phyloP scores from a whole-genome alignment of 2,888 invertebrate genomes.

The Polydrusus pterygomalis region DNA sequence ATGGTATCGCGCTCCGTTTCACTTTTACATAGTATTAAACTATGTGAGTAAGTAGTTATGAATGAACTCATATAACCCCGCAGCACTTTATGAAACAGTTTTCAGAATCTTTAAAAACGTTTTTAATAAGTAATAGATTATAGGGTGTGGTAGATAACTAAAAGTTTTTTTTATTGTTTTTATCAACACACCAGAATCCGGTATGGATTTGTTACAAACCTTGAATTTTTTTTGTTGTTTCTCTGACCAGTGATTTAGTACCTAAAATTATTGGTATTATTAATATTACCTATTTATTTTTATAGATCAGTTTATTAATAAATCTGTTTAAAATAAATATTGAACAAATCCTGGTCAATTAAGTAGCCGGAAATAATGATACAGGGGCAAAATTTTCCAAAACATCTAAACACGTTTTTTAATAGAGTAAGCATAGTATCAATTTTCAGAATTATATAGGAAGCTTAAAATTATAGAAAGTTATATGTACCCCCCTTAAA shows the following conservation, averaged over 20 bases:
- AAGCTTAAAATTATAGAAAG: too few species aligned
- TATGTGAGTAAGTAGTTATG: slow-evolving; percentile 9
- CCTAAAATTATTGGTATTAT: background rate
- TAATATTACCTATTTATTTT: background rate
- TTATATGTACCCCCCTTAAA: too few species aligned
- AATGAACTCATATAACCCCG: slow-evolving; percentile 12
- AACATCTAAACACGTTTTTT: too few species aligned
- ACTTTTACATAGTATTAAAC: slow-evolving; percentile 19
- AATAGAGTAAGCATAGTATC: too few species aligned
- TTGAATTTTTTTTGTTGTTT: slow-evolving; percentile 26
- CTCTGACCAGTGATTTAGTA: slow-evolving; percentile 5
- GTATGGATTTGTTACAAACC: slow-evolving; percentile 19
- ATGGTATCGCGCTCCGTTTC: slow-evolving; percentile 13
- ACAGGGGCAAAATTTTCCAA: too few species aligned
- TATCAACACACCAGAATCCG: background rate
- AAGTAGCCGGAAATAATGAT: too few species aligned
- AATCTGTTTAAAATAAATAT: background rate
- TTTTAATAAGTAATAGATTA: background rate
- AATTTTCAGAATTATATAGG: too few species aligned
- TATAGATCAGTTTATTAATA: background rate
- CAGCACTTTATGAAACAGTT: background rate
- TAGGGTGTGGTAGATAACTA: slow-evolving; percentile 4
- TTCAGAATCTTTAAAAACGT: background rate
- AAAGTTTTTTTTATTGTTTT: background rate
- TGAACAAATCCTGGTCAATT: background rate